Base-by-base conservation (phyloP, 2,888 invertebrate genomes). In the Lacanobia wlatinum region DNA sequence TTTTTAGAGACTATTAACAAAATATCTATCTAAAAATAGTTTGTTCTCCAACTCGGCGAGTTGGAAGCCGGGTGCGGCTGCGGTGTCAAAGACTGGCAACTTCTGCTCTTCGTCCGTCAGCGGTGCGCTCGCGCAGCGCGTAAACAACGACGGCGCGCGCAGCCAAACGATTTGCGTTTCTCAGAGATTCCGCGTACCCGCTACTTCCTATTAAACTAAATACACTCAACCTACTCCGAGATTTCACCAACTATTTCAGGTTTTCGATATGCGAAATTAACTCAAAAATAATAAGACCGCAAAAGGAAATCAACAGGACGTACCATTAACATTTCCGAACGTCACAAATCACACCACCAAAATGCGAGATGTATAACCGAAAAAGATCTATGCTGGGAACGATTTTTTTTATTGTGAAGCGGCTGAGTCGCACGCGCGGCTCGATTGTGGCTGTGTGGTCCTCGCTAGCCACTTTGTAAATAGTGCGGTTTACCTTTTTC, bases 401-500 rank as follows among this genome's bases (percentile, higher is more conserved):
- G 91, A 90, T 93, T 95, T 95, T 94, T 93, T 94, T 93, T 91
- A 90, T 90, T 89, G 90, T 89, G 90, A 86, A 93, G 93, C 94
- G 93, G 92, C 90, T 89, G 91, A 93, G 95, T 94, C 95, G 96
- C 96, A 95, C 96, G 96, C 96, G 96, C 96, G 96, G 96, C 93
- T 90, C 95, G 95, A 95, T 95, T 96, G 95, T 94, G 94, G 93
- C 93, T 96, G 96, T 96, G 96, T 96, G 96, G 96, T 96, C 96
- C 95, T 92, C 95, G 94, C 96, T 94, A 94, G 96, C 96, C 96
- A 96, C 96, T 96, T 96, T 96, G 96, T 96, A 96, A 96, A 96
- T 96, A 96, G 95, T 95, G 96, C 96, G 96, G 96, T 96, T 96
- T 96, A 95, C 96, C 96, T 96, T 96, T 96, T 96, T 96, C 96